Evolutionary conservation across 2,797 vertebrate species (phyloP).

Genomic region (Meda fulgida): DNA sequence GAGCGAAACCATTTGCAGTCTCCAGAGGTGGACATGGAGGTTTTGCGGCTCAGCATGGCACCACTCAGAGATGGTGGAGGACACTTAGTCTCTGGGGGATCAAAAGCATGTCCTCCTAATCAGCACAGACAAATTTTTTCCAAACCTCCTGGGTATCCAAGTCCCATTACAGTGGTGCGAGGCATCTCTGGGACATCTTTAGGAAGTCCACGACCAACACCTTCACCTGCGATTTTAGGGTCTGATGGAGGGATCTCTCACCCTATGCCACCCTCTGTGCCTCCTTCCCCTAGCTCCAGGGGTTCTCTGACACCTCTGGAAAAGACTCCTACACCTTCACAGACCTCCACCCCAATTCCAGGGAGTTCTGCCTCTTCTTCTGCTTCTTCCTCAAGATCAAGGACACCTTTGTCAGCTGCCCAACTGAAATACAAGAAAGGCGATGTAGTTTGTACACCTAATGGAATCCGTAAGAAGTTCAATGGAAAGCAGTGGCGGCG

Average conservation of each 20-base stretch:
- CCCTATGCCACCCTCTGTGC: constrained; percentile 70
- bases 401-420: constrained; percentile 85
- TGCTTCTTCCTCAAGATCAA: constrained; percentile 79
- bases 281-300: constrained; percentile 68
- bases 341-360: constrained; percentile 70
- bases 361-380: constrained; percentile 71
- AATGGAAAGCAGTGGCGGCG: constrained; percentile 95
- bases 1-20: constrained; percentile 73
- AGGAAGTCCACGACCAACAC: constrained; percentile 76
- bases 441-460: constrained; percentile 91
- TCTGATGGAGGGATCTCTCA: constrained; percentile 64
- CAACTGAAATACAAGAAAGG: constrained; percentile 95
- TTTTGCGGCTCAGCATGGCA: constrained; percentile 82
- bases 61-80: constrained; percentile 59
- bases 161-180: constrained; percentile 69
- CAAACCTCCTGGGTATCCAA: constrained; percentile 78
- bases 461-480: constrained; percentile 93
- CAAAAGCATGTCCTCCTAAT: constrained; percentile 60
- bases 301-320: constrained; percentile 69
- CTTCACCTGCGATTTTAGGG: constrained; percentile 72
- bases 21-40: constrained; percentile 86
- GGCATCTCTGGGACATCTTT: constrained; percentile 60
- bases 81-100: constrained; percentile 53
- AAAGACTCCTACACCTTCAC: constrained; percentile 77
- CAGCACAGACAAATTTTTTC: constrained; percentile 77